Base-by-base conservation (phyloP, 2,888 invertebrate species). In the Carabus problematicus region DNA sequence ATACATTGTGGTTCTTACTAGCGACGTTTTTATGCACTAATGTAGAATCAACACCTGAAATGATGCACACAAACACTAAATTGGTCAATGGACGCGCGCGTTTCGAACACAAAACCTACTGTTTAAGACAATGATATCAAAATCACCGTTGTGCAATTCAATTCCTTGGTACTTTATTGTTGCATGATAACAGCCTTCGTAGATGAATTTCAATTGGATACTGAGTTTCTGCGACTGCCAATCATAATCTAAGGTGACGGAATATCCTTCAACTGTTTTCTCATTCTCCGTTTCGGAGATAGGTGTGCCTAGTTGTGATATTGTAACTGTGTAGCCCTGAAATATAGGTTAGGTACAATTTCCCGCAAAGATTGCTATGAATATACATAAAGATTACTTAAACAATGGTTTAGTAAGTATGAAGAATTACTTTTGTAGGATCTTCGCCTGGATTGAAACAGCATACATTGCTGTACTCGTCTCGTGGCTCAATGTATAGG, bases 111-210 rank as follows among this genome's bases (percentile, higher is more conserved):
- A 45, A 56, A 67, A 84, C 89, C 85, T 82, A 94, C 94, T 90
- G 76, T 92, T 93, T 64, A 96, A 87, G 54, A 95, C 95, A 77
- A 97, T 92, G 77, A 95, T 93, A 82, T 94, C 94, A 77, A 96
- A 95, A 80, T 94, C 93, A 39, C 95, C 96, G 78, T 95, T 94
- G 76, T 92, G 92, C 76, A 96, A 83, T 77, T 90, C 87, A 71
- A 87, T 86, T 55, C 89, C 90, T 68, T 89, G 86, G 78, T 92
- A 93, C 76, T 88, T 88, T 61, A 96, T 91, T 12, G 87, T 87
- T 66, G 94, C 94, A 76, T 91, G 89, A 83, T 91, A 93, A 77
- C 94, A 92, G 60, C 93, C 94, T 72, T 94, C 90, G 74, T 87
- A 86, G 41, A 91, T 87, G 81, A 96, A 92, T 76, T 90, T 88